phyloP scores from a whole-genome alignment of 2,888 invertebrate genomes.

The Drosophila leonis region DNA sequence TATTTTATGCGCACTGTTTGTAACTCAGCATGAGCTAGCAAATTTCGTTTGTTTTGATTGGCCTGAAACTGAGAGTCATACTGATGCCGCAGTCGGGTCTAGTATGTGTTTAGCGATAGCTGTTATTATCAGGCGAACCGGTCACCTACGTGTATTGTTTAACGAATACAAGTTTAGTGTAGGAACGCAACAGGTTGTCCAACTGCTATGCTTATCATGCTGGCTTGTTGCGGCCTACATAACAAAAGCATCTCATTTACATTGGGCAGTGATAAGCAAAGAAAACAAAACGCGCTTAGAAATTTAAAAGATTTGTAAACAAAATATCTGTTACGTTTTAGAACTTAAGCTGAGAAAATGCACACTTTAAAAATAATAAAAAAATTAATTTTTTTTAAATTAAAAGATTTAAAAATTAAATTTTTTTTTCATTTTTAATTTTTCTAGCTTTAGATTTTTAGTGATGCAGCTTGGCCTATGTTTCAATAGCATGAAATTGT shows the following conservation, averaged over 20 bases:
- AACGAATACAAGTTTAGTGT: neutral
- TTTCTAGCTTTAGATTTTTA: too few species aligned
- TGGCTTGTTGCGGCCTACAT: neutral
- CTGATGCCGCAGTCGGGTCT: neutral
- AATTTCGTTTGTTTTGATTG: neutral
- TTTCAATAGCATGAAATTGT: too few species aligned
- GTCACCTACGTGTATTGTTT: neutral
- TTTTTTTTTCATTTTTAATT: too few species aligned
- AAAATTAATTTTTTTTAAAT: too few species aligned
- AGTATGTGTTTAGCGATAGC: neutral
- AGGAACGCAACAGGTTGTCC: neutral
- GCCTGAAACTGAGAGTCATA: constrained; percentile 5
- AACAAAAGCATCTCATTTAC: neutral
- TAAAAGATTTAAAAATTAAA: too few species aligned
- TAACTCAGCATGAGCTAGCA: constrained; percentile 19
- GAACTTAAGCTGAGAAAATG: too few species aligned
- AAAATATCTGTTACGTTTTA: neutral
- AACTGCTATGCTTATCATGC: neutral
- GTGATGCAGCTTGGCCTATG: too few species aligned
- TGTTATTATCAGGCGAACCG: neutral
- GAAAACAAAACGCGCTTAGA: neutral
- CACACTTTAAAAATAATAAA: too few species aligned
- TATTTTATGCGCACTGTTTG: constrained; percentile 1
- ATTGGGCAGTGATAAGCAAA: neutral
- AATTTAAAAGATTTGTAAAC: neutral